Base-by-base conservation (phyloP, 2,888 invertebrate species). In the Clostera curtula region DNA sequence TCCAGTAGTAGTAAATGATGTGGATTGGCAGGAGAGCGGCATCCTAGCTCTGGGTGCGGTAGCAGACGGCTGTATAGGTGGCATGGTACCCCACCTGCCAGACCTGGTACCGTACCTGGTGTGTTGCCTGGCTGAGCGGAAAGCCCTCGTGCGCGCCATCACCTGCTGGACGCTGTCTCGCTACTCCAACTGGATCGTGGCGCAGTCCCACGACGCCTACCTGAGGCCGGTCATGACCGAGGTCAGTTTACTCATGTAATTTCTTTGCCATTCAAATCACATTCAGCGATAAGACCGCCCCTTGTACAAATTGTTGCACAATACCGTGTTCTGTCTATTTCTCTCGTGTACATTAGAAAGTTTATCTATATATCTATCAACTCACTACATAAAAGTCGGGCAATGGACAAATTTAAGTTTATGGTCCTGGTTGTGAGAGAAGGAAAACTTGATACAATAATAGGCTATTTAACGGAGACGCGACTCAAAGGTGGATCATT, bases 111-210 rank as follows among this genome's bases (percentile, higher is more conserved):
- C 98, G 0, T 99, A 96, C 80, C 87, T 99, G 42, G 96, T 99
- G 53, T 89, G 89, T 53, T 96, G 96, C 73, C 85, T 99, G 49
- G 89, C 90, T 19, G 98, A 98, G 71, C 94, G 95, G 73, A 97
- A 98, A 83, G 97, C 98, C 0, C 86, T 99, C 17, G 97, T 99
- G 26, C 89, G 99, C 35, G 97, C 98, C 41, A 99, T 99, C 64
- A 98, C 98, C 0, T 99, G 99, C 82, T 99, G 99, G 99, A 99
- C 99, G 0, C 85, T 99, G 14, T 96, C 95, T 44, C 89, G 99
- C 28, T 99, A 99, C 77, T 95, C 98, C 20, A 96, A 98, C 77
- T 99, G 98, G 98, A 97, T 99, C 25, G 98, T 98, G 7, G 89
- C 92, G 32, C 97, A 98, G 73, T 94, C 95, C 4, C 97, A 97